Conservation (phyloP, 2,113 vertebrate genomes). For the Felis chaus region DNA sequence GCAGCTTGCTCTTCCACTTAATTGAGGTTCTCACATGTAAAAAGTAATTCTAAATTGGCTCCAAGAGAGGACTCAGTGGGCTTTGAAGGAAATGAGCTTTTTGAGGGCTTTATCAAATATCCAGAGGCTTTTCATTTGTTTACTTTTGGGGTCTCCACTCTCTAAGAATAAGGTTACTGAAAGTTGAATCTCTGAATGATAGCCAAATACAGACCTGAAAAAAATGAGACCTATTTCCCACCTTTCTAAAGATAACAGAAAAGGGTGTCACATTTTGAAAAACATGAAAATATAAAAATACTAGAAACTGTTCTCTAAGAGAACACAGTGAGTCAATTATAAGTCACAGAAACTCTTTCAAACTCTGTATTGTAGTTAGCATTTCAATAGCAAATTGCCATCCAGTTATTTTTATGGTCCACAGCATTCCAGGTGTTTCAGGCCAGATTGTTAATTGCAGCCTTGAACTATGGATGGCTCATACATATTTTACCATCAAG, state of each 20-base stretch:
- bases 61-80: neutral
- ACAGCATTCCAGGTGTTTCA: neutral
- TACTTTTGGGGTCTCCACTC: neutral
- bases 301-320: no score
- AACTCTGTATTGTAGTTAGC: neutral
- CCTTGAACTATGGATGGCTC: neutral
- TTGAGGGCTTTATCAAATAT: neutral
- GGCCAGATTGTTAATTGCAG: neutral
- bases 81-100: neutral
- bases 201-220: constrained; percentile 12
- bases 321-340: no score
- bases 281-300: constrained; percentile 12
- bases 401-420: neutral
- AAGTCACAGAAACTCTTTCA: no score
- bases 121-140: neutral
- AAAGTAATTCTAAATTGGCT: neutral
- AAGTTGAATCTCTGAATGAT: constrained; percentile 4
- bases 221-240: neutral
- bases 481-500: constrained; percentile 18
- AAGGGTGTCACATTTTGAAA: constrained; percentile 20
- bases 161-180: neutral
- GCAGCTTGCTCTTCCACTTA: neutral
- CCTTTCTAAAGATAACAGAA: constrained; percentile 28
- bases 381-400: neutral
- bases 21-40: neutral